These are phyloP conservation scores for Galemys pyrenaicus DNA, from an alignment of 2,113 vertebrate genomes.

Conservation along the genomic window DNA sequence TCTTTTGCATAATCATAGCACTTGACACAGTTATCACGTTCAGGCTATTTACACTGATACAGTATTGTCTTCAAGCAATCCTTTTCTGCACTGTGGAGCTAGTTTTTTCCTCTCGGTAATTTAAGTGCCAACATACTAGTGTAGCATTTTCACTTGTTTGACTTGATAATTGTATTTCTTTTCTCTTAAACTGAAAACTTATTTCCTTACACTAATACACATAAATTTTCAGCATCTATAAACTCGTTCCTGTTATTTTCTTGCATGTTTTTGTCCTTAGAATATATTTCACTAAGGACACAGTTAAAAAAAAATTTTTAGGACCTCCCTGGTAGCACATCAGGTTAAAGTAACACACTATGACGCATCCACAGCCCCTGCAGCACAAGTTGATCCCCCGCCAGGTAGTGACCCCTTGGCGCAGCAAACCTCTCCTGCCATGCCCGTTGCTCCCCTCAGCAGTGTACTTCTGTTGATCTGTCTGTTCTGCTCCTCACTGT, in stretches of 20 bases:
- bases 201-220: neutral
- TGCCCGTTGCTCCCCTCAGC: too few relatives aligned
- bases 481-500: too few relatives aligned
- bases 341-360: too few relatives aligned
- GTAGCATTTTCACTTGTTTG: neutral
- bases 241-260: neutral
- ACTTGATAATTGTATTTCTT: slow-evolving; percentile 11
- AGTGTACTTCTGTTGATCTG: too few relatives aligned
- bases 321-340: too few relatives aligned
- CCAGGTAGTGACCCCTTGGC: too few relatives aligned
- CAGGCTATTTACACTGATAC: neutral
- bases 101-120: slow-evolving; percentile 23
- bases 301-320: neutral
- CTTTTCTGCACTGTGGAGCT: neutral
- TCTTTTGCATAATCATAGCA: neutral
- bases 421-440: too few relatives aligned
- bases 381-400: too few relatives aligned
- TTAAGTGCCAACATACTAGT: neutral
- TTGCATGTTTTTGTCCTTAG: neutral
- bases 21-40: neutral
- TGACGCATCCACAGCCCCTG: too few relatives aligned
- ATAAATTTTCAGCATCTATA: neutral
- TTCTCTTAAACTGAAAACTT: slow-evolving; percentile 23
- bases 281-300: slow-evolving; percentile 1
- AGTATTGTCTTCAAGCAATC: neutral